Percentiles rank a stretch among this genome's conserved stretches.
phyloP scores from a whole-genome alignment of 2,113 vertebrate genomes.

The Loxodonta africana region DNA sequence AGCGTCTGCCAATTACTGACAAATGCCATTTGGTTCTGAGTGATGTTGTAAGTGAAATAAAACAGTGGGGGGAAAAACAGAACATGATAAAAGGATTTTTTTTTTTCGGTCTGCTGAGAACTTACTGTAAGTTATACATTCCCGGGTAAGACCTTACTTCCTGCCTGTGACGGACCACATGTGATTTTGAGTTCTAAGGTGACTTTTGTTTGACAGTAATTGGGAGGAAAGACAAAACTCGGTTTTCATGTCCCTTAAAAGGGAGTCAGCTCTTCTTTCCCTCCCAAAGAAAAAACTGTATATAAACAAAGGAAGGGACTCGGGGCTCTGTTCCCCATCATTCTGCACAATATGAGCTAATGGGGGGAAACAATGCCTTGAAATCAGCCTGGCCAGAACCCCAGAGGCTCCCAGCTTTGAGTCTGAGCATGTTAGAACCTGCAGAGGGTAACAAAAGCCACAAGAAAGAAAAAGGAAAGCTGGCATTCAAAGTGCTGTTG shows the following conservation, averaged over 20 bases:
- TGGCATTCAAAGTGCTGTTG: background rate
- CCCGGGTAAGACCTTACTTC: conserved; percentile 79
- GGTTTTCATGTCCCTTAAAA: conserved; percentile 77
- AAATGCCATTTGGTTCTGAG: conserved; percentile 89
- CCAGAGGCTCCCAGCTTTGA: background rate
- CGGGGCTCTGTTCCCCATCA: conserved; percentile 63
- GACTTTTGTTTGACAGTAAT: conserved; percentile 84
- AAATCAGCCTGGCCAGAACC: background rate
- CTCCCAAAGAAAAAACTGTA: background rate
- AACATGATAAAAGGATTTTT: conserved; percentile 88
- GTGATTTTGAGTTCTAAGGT: conserved; percentile 78
- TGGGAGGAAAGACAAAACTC: conserved; percentile 84
- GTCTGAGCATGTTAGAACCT: conserved; percentile 29
- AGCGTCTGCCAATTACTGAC: conserved; percentile 88
- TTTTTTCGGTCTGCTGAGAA: conserved; percentile 82
- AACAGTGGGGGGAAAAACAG: conserved; percentile 80
- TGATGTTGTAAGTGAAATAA: conserved; percentile 87
- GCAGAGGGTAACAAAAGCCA: background rate
- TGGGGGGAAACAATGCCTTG: background rate
- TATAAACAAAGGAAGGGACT: conserved; percentile 81
- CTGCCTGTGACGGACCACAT: conserved; percentile 83
- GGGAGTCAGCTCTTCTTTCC: conserved; percentile 72
- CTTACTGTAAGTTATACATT: conserved; percentile 84
- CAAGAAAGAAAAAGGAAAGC: background rate
- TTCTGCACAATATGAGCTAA: conserved; percentile 62